Evolutionary conservation across 2,888 invertebrate genomes (phyloP), one percentile per base, ranked within the genome.

Genomic region (Cylloceria caligata): DNA sequence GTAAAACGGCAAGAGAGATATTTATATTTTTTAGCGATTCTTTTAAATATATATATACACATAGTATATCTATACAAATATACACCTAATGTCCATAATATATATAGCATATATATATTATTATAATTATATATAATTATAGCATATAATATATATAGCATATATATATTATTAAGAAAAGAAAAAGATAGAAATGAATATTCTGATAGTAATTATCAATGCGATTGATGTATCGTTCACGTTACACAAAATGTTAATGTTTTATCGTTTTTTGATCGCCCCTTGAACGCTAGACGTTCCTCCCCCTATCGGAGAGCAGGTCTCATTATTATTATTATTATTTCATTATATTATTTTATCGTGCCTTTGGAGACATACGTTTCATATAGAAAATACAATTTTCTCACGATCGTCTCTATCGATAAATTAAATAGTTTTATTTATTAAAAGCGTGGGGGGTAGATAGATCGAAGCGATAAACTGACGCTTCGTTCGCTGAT

Each of bases 11-110:
- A 55, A 88, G 67, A 88, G 84, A 87, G 86, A 87, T 86, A 88
- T 89, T 87, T 88, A 88, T 88, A 88, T 88, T 88, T 88, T 86
- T 87, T 88, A 89, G 86, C 74, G 79, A 85, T 87, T 88, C 85
- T 87, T 87, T 88, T 85, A 87, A 84, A 85, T 84, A 85, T 81
- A 83, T 82, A 86, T 47, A 72, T 80, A 72, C 80, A 84, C 74
- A 83, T 68, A 82, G 76, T 69, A 80, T 80, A 85, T 87, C 55
- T 68, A 55, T 45, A 64, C 39, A 64, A 71, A 30, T 72, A 47
- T 39, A 72, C 47, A 60, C 45, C 45, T 9, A 45, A 71, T 60
- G 57, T 60, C 36, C 57, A 60, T 60, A 60, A 60, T 67, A 67
- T 71, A 71, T 71, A 71, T 57, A 52, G 62, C 62, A 69, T 39